A percentile compares a stretch with the other conserved stretches of the same genome.
Evolutionary conservation across 2,888 invertebrate species (phyloP).

Genomic region (Dasysyrphus tricinctus): DNA sequence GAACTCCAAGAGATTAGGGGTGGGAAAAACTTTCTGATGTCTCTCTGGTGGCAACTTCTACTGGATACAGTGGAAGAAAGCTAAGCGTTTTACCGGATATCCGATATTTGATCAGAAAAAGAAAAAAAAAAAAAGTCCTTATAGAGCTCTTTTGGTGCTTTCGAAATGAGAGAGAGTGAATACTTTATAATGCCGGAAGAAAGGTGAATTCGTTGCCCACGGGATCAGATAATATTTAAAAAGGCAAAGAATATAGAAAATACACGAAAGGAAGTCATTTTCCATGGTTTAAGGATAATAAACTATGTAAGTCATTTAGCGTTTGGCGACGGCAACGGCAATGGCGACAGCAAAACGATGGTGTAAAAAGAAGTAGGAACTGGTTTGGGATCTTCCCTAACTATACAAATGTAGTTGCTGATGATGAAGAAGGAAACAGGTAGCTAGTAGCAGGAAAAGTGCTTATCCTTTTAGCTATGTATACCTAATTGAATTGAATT

Average conservation of each 20-base stretch:
- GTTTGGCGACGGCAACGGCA: background rate
- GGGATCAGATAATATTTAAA: constrained; percentile 39
- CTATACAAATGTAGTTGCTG: background rate
- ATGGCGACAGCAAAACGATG: background rate
- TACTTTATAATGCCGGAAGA: constrained; percentile 58
- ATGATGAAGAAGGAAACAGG: constrained; percentile 41
- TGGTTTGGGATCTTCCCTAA: background rate
- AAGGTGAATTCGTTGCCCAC: constrained; percentile 56
- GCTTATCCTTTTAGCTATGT: constrained; percentile 75
- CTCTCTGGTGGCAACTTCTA: constrained; percentile 3
- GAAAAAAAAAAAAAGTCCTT: constrained; percentile 19
- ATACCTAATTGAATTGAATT: constrained; percentile 67
- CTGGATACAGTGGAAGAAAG: constrained; percentile 64
- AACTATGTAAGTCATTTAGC: constrained; percentile 59
- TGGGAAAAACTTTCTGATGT: background rate
- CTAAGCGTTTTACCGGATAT: constrained; percentile 72
- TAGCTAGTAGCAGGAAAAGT: constrained; percentile 46
- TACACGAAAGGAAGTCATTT: constrained; percentile 67
- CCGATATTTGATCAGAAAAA: constrained; percentile 67
- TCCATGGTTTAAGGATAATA: constrained; percentile 67
- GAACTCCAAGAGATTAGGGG: background rate
- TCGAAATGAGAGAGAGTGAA: constrained; percentile 34
- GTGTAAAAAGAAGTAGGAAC: background rate
- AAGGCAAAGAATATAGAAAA: constrained; percentile 29
- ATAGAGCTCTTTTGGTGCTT: constrained; percentile 26